phyloP scores from a whole-genome alignment of 2,888 invertebrate species.

The Aporophyla nigra region DNA sequence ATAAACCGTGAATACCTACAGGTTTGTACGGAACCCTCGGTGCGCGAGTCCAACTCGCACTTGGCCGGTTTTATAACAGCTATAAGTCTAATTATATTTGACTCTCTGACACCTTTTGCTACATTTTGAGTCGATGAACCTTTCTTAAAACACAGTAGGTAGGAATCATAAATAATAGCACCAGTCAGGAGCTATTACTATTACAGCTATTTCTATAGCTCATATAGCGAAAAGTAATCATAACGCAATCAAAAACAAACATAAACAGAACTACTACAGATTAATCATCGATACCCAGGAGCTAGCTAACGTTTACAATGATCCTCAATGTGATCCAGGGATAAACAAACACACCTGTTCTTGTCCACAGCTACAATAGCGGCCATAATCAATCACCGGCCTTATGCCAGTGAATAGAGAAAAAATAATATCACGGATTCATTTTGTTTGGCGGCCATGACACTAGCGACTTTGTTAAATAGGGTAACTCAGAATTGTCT shows the following conservation, averaged over 20 bases:
- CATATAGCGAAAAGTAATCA: background rate
- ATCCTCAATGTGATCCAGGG: slow-evolving; percentile 47
- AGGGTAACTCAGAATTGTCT: background rate
- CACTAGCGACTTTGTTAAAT: slow-evolving; percentile 26
- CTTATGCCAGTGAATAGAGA: slow-evolving; percentile 70
- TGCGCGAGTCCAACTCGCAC: too few species aligned
- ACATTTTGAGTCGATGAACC: too few species aligned
- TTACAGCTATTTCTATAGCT: background rate
- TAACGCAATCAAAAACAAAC: slow-evolving; percentile 13
- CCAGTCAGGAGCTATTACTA: background rate
- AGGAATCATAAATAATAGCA: background rate
- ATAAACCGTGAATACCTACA: too few species aligned
- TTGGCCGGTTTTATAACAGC: too few species aligned
- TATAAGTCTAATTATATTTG: too few species aligned
- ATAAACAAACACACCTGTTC: slow-evolving; percentile 74
- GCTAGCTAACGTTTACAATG: slow-evolving; percentile 57
- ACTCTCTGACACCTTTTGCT: too few species aligned
- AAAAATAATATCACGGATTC: slow-evolving; percentile 77
- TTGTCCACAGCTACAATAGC: slow-evolving; percentile 68
- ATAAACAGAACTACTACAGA: slow-evolving; percentile 38
- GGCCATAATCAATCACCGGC: slow-evolving; percentile 78
- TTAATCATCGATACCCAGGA: slow-evolving; percentile 51
- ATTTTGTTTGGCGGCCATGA: slow-evolving; percentile 66
- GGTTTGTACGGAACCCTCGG: too few species aligned
- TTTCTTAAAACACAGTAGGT: too few species aligned